Conservation (phyloP, 2,797 vertebrate species). For the Geotrypetes seraphini region DNA sequence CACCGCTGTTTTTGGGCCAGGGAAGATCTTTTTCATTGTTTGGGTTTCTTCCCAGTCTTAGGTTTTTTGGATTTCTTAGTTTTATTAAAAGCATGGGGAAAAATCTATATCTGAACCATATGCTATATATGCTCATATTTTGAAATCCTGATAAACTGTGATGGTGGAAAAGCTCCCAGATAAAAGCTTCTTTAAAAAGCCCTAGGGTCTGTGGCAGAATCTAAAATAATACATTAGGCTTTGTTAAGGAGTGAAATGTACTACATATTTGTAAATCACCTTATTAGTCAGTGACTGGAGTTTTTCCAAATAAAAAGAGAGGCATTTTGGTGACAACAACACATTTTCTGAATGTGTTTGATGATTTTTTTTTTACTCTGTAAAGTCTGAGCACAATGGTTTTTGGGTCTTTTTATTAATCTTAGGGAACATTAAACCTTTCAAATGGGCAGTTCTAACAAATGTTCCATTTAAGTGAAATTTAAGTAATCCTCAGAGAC, state of each 20-base stretch:
- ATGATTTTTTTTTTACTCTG: no score
- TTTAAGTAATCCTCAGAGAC: no score
- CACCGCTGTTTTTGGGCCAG: no score
- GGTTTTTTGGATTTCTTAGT: no score
- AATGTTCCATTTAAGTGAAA: no score
- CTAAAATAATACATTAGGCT: conserved; percentile 18
- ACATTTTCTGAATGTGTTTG: background rate
- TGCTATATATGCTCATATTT: background rate
- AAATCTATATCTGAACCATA: background rate
- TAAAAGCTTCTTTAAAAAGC: conserved; percentile 26
- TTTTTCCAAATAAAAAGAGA: conserved; percentile 19
- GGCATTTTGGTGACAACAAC: conserved; percentile 17
- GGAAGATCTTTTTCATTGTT: no score
- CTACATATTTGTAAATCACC: conserved; percentile 22
- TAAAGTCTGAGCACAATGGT: no score
- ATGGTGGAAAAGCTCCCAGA: conserved; percentile 16
- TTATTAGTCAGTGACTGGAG: conserved; percentile 20
- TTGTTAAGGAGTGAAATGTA: conserved; percentile 18
- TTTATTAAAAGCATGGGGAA: no score
- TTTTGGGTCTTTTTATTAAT: no score
- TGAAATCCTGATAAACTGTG: conserved; percentile 18
- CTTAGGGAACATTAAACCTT: no score
- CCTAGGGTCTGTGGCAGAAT: conserved; percentile 1
- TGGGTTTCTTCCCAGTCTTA: no score
- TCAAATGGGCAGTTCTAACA: no score